Conservation (phyloP, 2,888 invertebrate genomes). For the Alloscopus bannaensis region DNA sequence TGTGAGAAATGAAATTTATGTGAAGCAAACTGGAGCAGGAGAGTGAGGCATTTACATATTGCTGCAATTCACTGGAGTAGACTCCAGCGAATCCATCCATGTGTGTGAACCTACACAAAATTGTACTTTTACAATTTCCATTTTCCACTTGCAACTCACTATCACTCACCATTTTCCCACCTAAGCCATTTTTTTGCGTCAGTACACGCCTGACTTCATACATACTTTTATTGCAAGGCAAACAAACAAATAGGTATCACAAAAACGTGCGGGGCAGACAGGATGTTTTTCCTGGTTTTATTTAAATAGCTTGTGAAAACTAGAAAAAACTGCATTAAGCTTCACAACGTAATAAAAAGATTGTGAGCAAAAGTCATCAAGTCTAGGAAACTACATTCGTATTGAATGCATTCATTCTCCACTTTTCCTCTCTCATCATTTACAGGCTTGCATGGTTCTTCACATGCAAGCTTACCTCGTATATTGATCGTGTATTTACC, state of each 20-base stretch:
- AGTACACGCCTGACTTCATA: no score
- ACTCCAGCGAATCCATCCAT: no score
- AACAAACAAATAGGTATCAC: neutral
- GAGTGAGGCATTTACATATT: no score
- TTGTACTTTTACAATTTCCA: no score
- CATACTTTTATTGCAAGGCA: no score
- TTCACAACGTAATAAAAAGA: neutral
- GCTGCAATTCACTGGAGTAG: no score
- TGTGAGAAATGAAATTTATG: no score
- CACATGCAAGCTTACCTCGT: neutral
- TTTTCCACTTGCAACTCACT: no score
- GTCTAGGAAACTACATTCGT: slow-evolving; percentile 19
- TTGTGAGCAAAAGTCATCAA: slow-evolving; percentile 18
- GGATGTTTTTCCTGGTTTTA: slow-evolving; percentile 43
- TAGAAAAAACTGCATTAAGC: neutral
- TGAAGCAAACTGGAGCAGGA: no score
- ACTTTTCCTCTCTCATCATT: slow-evolving; percentile 8
- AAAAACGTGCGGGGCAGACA: slow-evolving; percentile 14
- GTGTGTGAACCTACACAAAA: no score
- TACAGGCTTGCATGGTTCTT: slow-evolving; percentile 7
- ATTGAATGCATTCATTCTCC: slow-evolving; percentile 24
- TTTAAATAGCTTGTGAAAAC: slow-evolving; percentile 17
- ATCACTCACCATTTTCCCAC: no score
- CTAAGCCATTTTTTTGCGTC: no score
- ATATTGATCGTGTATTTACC: slow-evolving; percentile 1